Conservation (phyloP, 2,888 invertebrate species). For the Fissipunctia ypsillon region DNA sequence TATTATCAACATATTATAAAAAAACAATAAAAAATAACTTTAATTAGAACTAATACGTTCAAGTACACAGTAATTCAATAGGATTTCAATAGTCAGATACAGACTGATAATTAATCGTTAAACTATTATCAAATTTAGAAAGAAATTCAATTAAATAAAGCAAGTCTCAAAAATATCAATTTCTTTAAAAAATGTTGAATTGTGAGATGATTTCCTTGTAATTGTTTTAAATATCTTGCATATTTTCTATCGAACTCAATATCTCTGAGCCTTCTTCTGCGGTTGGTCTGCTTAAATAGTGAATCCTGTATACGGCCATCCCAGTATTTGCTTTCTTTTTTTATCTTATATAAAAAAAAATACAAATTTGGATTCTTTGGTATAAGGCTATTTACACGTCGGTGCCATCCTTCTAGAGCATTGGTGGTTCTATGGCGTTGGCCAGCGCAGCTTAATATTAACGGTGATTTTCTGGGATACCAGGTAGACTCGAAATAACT, state of each 20-base stretch:
- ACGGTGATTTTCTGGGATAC: constrained; percentile 43
- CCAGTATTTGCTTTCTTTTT: constrained; percentile 30
- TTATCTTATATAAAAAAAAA: constrained; percentile 24
- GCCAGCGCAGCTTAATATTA: constrained; percentile 40
- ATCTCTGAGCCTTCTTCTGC: constrained; percentile 20
- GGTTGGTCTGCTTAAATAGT: constrained; percentile 28
- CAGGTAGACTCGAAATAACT: constrained; percentile 40
- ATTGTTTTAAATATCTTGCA: constrained; percentile 29
- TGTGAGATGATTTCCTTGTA: constrained; percentile 34
- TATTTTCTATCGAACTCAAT: constrained; percentile 33
- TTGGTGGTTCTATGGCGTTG: constrained; percentile 39
- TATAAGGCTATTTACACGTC: constrained; percentile 34
- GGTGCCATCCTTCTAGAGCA: constrained; percentile 46
- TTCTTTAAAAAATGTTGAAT: constrained; percentile 27
- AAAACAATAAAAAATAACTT: not conserved
- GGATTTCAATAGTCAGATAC: constrained; percentile 19
- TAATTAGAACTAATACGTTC: constrained; percentile 9
- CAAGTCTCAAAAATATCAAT: constrained; percentile 32
- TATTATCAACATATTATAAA: too few species aligned
- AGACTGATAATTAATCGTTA: not conserved
- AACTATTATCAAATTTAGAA: too few species aligned
- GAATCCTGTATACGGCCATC: constrained; percentile 40
- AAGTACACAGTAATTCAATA: constrained; percentile 21
- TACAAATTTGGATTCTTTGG: constrained; percentile 39
- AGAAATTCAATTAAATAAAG: constrained; percentile 23